Percentiles rank a stretch among this genome's conserved stretches.
Conservation (phyloP, 2,797 vertebrate genomes). For the Poecilia picta region DNA sequence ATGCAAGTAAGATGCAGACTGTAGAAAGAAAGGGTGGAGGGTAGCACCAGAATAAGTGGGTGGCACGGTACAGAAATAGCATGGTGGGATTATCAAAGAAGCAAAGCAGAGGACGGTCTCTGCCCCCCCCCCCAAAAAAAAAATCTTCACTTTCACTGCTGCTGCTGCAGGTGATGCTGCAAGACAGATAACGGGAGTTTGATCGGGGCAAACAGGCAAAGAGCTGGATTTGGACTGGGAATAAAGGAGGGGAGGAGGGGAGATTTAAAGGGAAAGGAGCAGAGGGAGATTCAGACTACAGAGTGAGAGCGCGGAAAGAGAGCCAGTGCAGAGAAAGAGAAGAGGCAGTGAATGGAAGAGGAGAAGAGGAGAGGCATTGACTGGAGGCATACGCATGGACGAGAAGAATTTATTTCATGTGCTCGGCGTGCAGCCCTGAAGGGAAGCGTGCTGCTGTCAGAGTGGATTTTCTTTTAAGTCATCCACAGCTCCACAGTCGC, state of each 20-base stretch:
- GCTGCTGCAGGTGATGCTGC: conserved; percentile 60
- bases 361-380: conserved; percentile 70
- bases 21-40: conserved; percentile 19
- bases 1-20: conserved; percentile 35
- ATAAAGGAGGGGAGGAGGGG: conserved; percentile 51
- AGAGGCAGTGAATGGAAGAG: conserved; percentile 55
- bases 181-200: conserved; percentile 57
- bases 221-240: conserved; percentile 62
- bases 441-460: conserved; percentile 48
- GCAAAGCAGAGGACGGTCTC: conserved; percentile 64
- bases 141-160: conserved; percentile 52
- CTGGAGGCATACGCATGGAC: conserved; percentile 60
- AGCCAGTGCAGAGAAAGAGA: conserved; percentile 57
- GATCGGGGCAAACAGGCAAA: conserved; percentile 53
- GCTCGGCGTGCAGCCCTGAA: conserved; percentile 51
- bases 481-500: conserved; percentile 43
- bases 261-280: conserved; percentile 77
- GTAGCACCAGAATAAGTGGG: conserved; percentile 31
- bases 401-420: conserved; percentile 64
- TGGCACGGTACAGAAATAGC: conserved; percentile 52
- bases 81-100: conserved; percentile 66
- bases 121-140: conserved; percentile 40
- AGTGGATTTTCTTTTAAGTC: conserved; percentile 51
- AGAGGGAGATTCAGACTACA: conserved; percentile 69
- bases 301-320: conserved; percentile 57